Evolutionary conservation across 2,888 invertebrate genomes (phyloP).

Genomic region (Cyrtodaria siliqua): DNA sequence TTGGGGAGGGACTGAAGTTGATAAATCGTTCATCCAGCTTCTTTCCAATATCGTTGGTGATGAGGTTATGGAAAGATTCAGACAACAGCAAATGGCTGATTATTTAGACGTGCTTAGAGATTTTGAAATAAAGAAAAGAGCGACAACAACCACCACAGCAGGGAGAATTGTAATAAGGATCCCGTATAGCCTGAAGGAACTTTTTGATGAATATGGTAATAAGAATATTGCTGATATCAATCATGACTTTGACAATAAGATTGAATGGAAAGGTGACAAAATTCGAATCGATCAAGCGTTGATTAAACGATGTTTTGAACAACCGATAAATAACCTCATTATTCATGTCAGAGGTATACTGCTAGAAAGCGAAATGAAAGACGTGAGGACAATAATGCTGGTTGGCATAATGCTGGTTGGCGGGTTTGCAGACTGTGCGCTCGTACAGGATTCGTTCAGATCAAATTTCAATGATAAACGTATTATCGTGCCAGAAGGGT

Average conservation of each 20-base stretch:
- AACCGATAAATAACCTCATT: constrained; percentile 11
- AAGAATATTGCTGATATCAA: neutral
- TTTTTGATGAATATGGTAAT: neutral
- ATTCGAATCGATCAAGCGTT: constrained; percentile 14
- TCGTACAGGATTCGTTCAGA: constrained; percentile 31
- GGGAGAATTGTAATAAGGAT: constrained; percentile 9
- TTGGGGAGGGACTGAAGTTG: constrained; percentile 27
- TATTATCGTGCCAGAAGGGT: constrained; percentile 40
- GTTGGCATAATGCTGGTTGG: too few relatives aligned
- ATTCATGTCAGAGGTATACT: constrained; percentile 15
- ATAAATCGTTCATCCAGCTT: constrained; percentile 17
- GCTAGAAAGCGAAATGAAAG: constrained; percentile 4
- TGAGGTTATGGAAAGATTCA: constrained; percentile 12
- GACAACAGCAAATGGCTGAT: constrained; percentile 21
- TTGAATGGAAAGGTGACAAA: constrained; percentile 7
- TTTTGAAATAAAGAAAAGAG: constrained; percentile 27
- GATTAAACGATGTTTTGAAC: constrained; percentile 13
- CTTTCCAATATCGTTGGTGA: constrained; percentile 14
- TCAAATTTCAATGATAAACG: constrained; percentile 22
- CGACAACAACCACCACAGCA: neutral
- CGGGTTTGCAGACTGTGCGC: constrained; percentile 45
- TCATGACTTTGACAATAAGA: neutral
- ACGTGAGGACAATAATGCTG: constrained; percentile 36
- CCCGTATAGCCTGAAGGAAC: neutral
- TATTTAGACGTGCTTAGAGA: constrained; percentile 26